Evolutionary conservation across 2,888 invertebrate genomes (phyloP), one percentile per base, ranked within the genome.

Genomic region (Troglohyphantes excavatus): DNA sequence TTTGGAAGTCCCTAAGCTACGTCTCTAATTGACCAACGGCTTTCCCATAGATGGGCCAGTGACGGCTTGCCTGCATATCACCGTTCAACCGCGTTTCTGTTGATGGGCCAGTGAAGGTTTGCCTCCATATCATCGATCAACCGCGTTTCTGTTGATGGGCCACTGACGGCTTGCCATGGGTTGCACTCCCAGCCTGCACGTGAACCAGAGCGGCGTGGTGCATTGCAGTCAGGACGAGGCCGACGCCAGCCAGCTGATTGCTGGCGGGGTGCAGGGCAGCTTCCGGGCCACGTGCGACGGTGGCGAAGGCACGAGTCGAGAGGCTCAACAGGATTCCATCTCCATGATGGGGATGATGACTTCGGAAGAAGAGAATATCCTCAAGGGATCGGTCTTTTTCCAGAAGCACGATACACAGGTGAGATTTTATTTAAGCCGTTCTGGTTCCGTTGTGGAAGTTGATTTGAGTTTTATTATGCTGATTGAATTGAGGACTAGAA

Each of bases 101-200:
- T n/a, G n/a, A n/a, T n/a, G n/a, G n/a, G n/a, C n/a, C n/a, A n/a
- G n/a, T n/a, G n/a, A n/a, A n/a, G n/a, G n/a, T n/a, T n/a, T n/a
- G n/a, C n/a, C n/a, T n/a, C n/a, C n/a, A n/a, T n/a, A n/a, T n/a
- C n/a, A n/a, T n/a, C n/a, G n/a, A 39, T 39, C 13, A 11, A 7
- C 39, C 39, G 39, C 39, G 39, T 39, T 39, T 39, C 39, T 0
- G 39, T 1, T 0, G 13, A 53, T 53, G 53, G 53, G 17, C n/a
- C 17, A 53, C 13, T 53, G 53, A 53, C 5, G 33, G 3, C 5
- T 53, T 5, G 53, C 72, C 26, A 93, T 93, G 93, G 93, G 93
- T 86, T 93, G 93, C 89, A 93, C 93, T 9, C 93, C 93, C 43
- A 93, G 93, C 91, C 93, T 93, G 39, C 93, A 93, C 90, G 93